Evolutionary conservation across 2,888 invertebrate species (phyloP).

Genomic region (Spisula subtruncata): DNA sequence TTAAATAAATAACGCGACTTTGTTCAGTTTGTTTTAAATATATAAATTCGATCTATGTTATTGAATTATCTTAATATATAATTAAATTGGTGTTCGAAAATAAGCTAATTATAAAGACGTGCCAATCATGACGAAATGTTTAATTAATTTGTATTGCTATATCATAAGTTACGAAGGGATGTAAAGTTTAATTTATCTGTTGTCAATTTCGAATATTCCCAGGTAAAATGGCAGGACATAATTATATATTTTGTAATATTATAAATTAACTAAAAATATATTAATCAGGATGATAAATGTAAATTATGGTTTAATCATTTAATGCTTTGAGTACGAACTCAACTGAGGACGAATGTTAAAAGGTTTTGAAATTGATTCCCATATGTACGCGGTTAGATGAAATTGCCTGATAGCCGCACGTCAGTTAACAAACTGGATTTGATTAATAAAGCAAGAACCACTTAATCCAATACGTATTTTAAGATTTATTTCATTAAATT

Average conservation of each 20-base stretch:
- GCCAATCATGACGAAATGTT: too few relatives aligned
- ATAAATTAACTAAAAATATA: background rate
- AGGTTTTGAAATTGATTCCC: conserved; percentile 12
- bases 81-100: too few relatives aligned
- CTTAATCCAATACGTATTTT: background rate
- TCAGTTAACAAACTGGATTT: background rate
- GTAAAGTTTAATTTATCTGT: background rate
- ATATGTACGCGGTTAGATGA: background rate
- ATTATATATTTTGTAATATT: too few relatives aligned
- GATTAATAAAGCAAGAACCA: conserved; percentile 12
- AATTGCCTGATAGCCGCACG: background rate
- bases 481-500: background rate
- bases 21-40: too few relatives aligned
- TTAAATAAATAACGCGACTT: too few relatives aligned
- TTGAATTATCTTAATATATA: too few relatives aligned
- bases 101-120: too few relatives aligned
- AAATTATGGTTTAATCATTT: background rate
- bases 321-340: background rate
- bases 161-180: background rate
- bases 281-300: background rate
- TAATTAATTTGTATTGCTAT: too few relatives aligned
- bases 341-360: background rate
- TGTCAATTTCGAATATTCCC: background rate
- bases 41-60: too few relatives aligned
- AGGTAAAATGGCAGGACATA: background rate